A percentile compares a stretch with the other conserved stretches of the same genome.
Conservation (phyloP, 2,888 invertebrate genomes). For the Apotomis turbidana region DNA sequence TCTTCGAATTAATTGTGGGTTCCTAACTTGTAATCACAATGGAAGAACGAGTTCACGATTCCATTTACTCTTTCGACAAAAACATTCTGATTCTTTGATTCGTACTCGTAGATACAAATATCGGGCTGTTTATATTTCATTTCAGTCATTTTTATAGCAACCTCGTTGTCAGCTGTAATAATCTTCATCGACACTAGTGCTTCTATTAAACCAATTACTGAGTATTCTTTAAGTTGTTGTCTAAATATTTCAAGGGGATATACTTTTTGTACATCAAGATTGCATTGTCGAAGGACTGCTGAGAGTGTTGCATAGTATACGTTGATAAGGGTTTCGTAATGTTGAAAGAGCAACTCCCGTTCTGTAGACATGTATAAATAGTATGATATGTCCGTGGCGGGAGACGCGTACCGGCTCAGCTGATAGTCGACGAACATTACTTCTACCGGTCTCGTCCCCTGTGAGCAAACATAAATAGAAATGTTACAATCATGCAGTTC, state of each 20-base stretch:
- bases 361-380: conserved; percentile 69
- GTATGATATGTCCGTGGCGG: conserved; percentile 67
- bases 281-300: conserved; percentile 64
- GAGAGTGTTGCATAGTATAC: conserved; percentile 67
- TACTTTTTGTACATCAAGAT: conserved; percentile 59
- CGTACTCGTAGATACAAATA: conserved; percentile 51
- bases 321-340: conserved; percentile 61
- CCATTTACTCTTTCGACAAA: conserved; percentile 68
- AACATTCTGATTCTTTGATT: conserved; percentile 53
- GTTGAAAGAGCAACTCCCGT: conserved; percentile 56
- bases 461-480: conserved; percentile 49
- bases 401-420: conserved; percentile 64
- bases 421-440: conserved; percentile 66
- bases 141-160: conserved; percentile 67
- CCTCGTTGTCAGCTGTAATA: conserved; percentile 67
- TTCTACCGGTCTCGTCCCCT: conserved; percentile 65
- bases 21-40: conserved; percentile 62
- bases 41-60: conserved; percentile 66
- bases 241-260: conserved; percentile 62
- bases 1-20: conserved; percentile 43
- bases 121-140: conserved; percentile 60
- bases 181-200: conserved; percentile 73
- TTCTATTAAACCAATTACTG: conserved; percentile 69
- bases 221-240: conserved; percentile 63
- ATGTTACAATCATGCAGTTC: neutral